A percentile compares a stretch with the other conserved stretches of the same genome.
These are phyloP conservation scores for Piprites chloris DNA, from an alignment of 2,113 vertebrate species.

Conservation along the genomic window DNA sequence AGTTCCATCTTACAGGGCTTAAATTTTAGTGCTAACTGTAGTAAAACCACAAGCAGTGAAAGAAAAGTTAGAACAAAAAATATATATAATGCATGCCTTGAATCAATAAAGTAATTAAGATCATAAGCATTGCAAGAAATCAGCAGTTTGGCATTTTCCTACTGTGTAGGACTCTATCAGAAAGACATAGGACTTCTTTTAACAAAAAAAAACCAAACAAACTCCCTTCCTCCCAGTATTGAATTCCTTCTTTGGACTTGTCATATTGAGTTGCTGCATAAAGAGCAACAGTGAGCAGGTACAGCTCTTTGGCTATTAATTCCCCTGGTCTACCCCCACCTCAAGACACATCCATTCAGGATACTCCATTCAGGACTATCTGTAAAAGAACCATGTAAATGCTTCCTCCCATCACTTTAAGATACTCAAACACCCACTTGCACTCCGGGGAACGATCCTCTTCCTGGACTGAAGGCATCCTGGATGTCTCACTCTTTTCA, in stretches of 20 bases:
- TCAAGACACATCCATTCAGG: no score
- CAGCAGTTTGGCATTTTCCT: rapidly evolving
- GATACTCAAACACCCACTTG: rapidly evolving
- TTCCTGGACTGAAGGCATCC: rapidly evolving
- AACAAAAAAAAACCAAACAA: not conserved
- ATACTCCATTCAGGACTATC: rapidly evolving
- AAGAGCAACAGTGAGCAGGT: rapidly evolving
- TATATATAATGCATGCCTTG: rapidly evolving
- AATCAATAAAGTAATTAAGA: not conserved
- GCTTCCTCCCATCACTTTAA: not conserved
- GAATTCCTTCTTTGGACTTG: not conserved
- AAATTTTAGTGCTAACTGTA: not conserved
- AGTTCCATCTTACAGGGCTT: not conserved
- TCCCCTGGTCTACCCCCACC: no score
- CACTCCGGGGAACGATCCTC: rapidly evolving
- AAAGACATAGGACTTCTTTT: not conserved
- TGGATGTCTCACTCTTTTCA: rapidly evolving
- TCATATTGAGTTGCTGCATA: not conserved
- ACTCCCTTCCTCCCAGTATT: rapidly evolving
- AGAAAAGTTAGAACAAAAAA: not conserved
- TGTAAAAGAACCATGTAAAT: not conserved
- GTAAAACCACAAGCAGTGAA: not conserved
- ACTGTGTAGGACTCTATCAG: rapidly evolving
- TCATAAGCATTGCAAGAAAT: not conserved
- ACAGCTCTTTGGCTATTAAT: not conserved